Conservation (phyloP, 2,113 vertebrate genomes). For the Myrmophylax atrothorax region DNA sequence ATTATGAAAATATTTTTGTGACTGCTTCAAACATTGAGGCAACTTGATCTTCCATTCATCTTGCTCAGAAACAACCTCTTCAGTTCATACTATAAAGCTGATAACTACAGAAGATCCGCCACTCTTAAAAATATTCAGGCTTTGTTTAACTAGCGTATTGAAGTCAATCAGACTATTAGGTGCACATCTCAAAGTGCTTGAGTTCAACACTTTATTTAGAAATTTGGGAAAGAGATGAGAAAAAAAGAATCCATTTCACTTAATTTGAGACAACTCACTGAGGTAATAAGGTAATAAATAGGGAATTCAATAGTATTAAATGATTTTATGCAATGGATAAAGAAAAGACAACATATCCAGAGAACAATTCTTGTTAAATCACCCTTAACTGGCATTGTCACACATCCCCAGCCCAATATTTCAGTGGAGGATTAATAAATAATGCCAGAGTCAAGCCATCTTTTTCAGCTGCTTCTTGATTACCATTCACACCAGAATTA, state of each 20-base stretch:
- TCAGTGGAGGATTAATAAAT: constrained; percentile 72
- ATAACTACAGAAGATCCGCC: background rate
- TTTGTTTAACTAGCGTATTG: background rate
- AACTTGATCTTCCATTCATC: background rate
- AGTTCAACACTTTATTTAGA: constrained; percentile 15
- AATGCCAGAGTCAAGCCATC: constrained; percentile 65
- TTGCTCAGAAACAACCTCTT: background rate
- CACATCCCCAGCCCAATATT: constrained; percentile 30
- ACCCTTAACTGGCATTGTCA: constrained; percentile 48
- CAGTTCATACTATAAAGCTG: background rate
- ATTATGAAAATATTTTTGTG: background rate
- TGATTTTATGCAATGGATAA: background rate
- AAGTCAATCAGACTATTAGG: background rate
- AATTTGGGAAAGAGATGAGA: background rate
- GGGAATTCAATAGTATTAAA: background rate
- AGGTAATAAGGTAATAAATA: constrained; percentile 16
- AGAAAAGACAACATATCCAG: background rate
- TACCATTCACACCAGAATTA: constrained; percentile 67
- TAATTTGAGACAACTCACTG: background rate
- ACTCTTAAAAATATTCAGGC: background rate
- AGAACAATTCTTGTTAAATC: background rate
- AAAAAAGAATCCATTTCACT: background rate
- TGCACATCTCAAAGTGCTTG: background rate
- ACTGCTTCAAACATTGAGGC: background rate
- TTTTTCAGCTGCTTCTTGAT: constrained; percentile 70